phyloP scores from a whole-genome alignment of 1,140 invertebrate species.

The Drosophila quadrilineata region DNA sequence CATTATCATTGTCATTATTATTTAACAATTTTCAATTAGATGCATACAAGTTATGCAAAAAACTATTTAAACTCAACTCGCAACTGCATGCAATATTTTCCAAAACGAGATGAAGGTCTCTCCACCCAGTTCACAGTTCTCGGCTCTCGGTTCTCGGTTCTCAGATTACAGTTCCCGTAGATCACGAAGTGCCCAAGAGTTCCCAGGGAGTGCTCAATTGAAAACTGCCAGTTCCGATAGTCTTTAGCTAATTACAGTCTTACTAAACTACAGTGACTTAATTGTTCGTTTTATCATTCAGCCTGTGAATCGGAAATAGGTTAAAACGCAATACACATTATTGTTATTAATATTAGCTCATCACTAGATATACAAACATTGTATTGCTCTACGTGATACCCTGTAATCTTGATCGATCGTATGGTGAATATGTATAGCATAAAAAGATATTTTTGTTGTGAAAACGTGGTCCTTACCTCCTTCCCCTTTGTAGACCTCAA shows the following conservation, averaged over 20 bases:
- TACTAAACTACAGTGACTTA: slow-evolving; percentile 4
- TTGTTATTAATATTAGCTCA: neutral
- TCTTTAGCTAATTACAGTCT: slow-evolving; percentile 9
- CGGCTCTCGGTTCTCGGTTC: too few relatives aligned
- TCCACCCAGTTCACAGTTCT: neutral
- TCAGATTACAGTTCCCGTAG: too few relatives aligned
- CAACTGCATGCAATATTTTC: slow-evolving; percentile 29
- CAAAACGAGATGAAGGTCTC: slow-evolving; percentile 12
- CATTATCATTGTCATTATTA: too few relatives aligned
- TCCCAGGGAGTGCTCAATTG: too few relatives aligned
- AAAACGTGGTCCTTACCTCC: too few relatives aligned
- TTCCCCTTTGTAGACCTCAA: too few relatives aligned
- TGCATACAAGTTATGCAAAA: slow-evolving; percentile 30
- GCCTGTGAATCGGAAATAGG: slow-evolving; percentile 1
- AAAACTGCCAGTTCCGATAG: too few relatives aligned
- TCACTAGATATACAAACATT: neutral
- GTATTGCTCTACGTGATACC: neutral
- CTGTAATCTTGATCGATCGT: too few relatives aligned
- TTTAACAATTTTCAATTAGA: slow-evolving; percentile 36
- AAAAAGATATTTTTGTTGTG: too few relatives aligned
- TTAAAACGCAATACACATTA: neutral
- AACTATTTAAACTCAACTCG: slow-evolving; percentile 26
- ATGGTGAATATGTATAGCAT: too few relatives aligned
- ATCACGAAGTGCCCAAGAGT: too few relatives aligned
- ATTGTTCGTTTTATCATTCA: slow-evolving; percentile 1